These are phyloP conservation scores for Alaudala cheleensis DNA, from an alignment of 2,113 vertebrate genomes.

Conservation along the genomic window DNA sequence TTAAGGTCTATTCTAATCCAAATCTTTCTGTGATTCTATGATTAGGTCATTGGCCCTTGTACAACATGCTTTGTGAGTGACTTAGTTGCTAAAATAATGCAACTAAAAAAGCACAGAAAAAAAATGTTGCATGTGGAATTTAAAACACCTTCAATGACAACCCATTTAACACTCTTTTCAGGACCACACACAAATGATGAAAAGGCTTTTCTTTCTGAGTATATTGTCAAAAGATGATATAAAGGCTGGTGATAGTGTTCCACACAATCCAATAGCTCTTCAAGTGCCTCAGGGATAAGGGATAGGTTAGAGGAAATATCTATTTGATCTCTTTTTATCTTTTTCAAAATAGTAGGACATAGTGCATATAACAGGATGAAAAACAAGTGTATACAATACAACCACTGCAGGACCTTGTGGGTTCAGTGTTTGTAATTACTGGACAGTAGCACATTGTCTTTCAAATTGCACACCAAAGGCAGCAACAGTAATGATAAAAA, in stretches of 20 bases:
- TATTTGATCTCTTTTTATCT: neutral
- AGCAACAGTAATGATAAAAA: neutral
- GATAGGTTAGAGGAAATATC: neutral
- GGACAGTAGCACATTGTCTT: neutral
- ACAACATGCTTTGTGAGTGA: neutral
- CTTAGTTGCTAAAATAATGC: neutral
- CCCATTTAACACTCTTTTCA: neutral
- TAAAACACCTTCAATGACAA: neutral
- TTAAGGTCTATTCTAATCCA: neutral
- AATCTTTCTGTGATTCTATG: neutral
- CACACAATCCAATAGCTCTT: neutral
- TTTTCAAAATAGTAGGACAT: neutral
- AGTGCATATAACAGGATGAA: neutral
- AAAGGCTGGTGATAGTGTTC: neutral
- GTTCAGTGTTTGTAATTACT: neutral
- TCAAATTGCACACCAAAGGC: neutral
- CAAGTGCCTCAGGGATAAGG: neutral
- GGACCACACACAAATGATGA: neutral
- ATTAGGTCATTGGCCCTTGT: neutral
- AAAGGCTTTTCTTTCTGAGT: neutral
- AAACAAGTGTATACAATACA: neutral
- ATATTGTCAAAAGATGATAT: slow-evolving; percentile 1
- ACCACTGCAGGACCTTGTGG: neutral
- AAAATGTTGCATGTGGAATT: neutral
- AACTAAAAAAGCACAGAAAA: neutral